Evolutionary conservation across 1,140 invertebrate species (phyloP).

Genomic region (Drosophila repleta): DNA sequence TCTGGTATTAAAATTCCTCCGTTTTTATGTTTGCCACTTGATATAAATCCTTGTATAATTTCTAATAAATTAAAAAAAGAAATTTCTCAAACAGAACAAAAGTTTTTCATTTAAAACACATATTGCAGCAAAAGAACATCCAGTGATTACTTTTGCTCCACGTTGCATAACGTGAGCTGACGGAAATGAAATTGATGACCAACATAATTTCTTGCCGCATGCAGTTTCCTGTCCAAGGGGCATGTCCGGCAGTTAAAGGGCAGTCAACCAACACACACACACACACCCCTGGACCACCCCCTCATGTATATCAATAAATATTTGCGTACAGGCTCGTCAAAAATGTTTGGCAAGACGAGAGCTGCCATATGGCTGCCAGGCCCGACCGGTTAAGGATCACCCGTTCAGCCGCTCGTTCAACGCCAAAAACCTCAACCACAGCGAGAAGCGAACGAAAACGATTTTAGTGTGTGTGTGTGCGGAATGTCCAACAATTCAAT

Average conservation of each 20-base stretch:
- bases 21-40: no score
- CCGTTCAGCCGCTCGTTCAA: background rate
- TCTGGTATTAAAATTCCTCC: no score
- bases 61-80: no score
- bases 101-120: no score
- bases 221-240: conserved; percentile 9
- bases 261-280: conserved; percentile 1
- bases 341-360: background rate
- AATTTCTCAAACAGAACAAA: no score
- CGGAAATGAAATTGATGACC: conserved; percentile 43
- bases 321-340: background rate
- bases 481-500: conserved; percentile 54
- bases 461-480: conserved; percentile 34
- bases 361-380: background rate
- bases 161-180: conserved; percentile 10
- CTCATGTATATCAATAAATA: background rate
- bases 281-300: background rate
- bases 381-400: conserved; percentile 13
- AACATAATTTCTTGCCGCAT: conserved; percentile 35
- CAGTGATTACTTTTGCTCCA: no score
- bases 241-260: conserved; percentile 1
- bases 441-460: conserved; percentile 32
- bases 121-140: no score
- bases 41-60: no score
- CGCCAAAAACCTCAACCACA: conserved; percentile 22